phyloP scores from a whole-genome alignment of 1,140 invertebrate genomes.

The Sarcophaga bullata region DNA sequence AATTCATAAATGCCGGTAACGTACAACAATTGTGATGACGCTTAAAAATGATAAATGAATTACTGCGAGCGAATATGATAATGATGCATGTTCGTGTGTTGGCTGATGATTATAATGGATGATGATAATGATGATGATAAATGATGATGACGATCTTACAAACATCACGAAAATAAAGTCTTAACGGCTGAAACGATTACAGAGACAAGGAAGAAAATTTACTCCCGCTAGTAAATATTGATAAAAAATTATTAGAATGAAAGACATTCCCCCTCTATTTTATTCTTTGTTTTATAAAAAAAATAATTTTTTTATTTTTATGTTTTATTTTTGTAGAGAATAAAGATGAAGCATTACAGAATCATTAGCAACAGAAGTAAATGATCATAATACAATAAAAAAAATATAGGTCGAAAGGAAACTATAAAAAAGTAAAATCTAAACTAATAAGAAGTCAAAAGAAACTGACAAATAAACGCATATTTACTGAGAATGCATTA shows the following conservation, averaged over 20 bases:
- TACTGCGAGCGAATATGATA: background rate
- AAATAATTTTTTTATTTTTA: too few species aligned
- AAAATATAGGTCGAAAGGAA: background rate
- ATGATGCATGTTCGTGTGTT: too few species aligned
- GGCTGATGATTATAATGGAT: too few species aligned
- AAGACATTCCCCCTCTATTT: background rate
- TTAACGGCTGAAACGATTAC: constrained; percentile 24
- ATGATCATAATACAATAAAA: too few species aligned
- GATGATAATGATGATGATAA: background rate
- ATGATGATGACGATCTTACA: background rate
- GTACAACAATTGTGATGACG: background rate
- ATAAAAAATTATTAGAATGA: too few species aligned
- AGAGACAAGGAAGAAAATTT: constrained; percentile 7
- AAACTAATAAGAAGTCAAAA: background rate
- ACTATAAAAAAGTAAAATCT: background rate
- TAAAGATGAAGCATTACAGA: constrained; percentile 11
- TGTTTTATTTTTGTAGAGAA: too few species aligned
- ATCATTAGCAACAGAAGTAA: background rate
- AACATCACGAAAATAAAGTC: background rate
- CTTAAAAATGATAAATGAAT: background rate
- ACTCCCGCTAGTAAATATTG: too few species aligned
- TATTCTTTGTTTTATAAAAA: background rate
- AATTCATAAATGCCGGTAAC: constrained; percentile 13
- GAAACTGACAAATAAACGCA: background rate
- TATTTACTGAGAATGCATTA: too few species aligned